phyloP scores from a whole-genome alignment of 2,797 vertebrate species.

The Cuniculus paca region DNA sequence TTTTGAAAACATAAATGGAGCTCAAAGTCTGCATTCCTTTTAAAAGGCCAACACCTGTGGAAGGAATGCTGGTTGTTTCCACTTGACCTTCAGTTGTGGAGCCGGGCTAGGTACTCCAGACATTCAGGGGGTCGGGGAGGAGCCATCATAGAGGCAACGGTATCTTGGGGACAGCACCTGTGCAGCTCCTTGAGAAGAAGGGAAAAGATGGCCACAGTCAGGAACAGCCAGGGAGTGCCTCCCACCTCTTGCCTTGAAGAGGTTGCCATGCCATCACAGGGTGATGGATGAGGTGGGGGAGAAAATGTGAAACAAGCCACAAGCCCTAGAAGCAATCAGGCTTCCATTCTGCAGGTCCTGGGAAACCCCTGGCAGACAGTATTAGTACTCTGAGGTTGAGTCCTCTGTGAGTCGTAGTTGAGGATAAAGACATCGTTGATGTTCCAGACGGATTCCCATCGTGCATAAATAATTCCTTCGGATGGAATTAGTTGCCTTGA shows the following conservation, averaged over 20 bases:
- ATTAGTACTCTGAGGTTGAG: neutral
- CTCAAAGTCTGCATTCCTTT: slow-evolving; percentile 84
- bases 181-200: neutral
- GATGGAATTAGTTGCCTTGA: neutral
- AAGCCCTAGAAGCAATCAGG: slow-evolving; percentile 1
- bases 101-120: neutral
- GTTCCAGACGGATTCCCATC: slow-evolving; percentile 66
- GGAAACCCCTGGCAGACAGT: slow-evolving; percentile 38
- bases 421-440: slow-evolving; percentile 65
- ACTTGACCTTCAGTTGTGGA: slow-evolving; percentile 75
- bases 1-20: slow-evolving; percentile 83
- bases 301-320: slow-evolving; percentile 48
- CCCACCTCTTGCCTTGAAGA: neutral
- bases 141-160: neutral
- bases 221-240: neutral
- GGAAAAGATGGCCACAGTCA: neutral
- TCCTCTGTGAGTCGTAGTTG: slow-evolving; percentile 39
- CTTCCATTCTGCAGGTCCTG: slow-evolving; percentile 32
- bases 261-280: neutral
- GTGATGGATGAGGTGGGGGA: slow-evolving; percentile 52
- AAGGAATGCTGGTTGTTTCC: slow-evolving; percentile 78
- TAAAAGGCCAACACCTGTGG: slow-evolving; percentile 81
- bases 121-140: neutral
- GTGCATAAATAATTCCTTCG: slow-evolving; percentile 65
- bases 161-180: slow-evolving; percentile 21